Evolutionary conservation across 2,113 vertebrate species (phyloP).

Genomic region (Gymnarchus niloticus): DNA sequence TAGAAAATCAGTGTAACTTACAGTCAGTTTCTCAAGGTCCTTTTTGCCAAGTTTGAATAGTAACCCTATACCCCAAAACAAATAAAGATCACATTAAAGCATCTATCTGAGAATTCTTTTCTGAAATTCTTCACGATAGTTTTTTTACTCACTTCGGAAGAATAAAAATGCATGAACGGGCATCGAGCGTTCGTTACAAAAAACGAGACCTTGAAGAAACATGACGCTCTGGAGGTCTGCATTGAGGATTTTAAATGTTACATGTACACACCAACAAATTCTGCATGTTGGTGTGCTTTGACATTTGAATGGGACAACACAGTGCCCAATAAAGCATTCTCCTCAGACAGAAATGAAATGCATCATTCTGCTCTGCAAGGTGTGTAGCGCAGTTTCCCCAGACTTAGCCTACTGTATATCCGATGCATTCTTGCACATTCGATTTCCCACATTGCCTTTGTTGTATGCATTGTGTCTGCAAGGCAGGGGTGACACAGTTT

Average conservation of each 20-base stretch:
- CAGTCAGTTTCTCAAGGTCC: conserved; percentile 34
- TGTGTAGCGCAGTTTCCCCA: background rate
- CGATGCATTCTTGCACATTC: background rate
- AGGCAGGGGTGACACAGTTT: background rate
- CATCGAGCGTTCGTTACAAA: conserved; percentile 35
- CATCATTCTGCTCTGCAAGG: background rate
- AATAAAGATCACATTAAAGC: conserved; percentile 35
- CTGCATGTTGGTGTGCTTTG: background rate
- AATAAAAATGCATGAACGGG: conserved; percentile 26
- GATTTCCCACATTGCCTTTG: background rate
- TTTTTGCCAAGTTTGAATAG: conserved; percentile 31
- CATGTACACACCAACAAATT: background rate
- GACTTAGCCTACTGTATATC: background rate
- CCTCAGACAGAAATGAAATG: background rate
- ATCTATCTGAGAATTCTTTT: conserved; percentile 27
- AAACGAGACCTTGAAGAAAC: background rate
- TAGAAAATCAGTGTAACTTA: conserved; percentile 41
- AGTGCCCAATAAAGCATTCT: background rate
- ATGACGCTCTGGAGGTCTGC: background rate
- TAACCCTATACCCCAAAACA: conserved; percentile 37
- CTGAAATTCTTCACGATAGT: conserved; percentile 35
- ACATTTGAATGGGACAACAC: background rate
- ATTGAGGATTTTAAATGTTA: background rate
- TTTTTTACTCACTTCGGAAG: conserved; percentile 33
- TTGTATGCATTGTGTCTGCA: background rate